Percentiles rank a stretch among this genome's conserved stretches.
Evolutionary conservation across 2,797 vertebrate species (phyloP).

Genomic region (Lagorchestes hirsutus): DNA sequence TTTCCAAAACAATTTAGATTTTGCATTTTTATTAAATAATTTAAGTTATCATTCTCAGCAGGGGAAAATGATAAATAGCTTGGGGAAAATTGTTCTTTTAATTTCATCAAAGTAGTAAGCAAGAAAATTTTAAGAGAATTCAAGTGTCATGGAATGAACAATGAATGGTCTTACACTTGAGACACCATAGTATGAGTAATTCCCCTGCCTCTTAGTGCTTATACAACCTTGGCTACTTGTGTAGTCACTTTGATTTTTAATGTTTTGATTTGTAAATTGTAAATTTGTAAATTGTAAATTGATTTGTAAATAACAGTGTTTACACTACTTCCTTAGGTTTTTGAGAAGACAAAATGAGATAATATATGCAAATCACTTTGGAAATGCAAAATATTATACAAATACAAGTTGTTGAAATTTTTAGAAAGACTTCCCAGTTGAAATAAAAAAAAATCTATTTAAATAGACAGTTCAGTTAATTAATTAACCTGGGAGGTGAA

Average conservation of each 20-base stretch:
- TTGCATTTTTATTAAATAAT: slow-evolving; percentile 53
- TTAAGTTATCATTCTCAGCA: slow-evolving; percentile 42
- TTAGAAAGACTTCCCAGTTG: background rate
- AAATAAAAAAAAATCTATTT: slow-evolving; percentile 6
- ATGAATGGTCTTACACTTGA: background rate
- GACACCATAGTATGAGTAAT: background rate
- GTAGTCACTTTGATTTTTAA: background rate
- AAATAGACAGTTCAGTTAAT: background rate
- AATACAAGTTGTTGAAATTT: background rate
- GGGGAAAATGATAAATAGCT: background rate
- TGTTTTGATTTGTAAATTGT: background rate
- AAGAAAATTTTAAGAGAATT: background rate
- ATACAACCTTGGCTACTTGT: background rate
- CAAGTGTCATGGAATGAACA: background rate
- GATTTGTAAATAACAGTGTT: background rate
- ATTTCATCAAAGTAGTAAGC: background rate
- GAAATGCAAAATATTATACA: background rate
- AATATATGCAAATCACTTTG: background rate
- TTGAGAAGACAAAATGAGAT: background rate
- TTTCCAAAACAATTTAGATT: background rate
- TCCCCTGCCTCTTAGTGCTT: background rate
- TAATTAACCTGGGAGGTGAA: background rate
- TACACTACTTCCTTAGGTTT: background rate
- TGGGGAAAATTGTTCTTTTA: background rate
- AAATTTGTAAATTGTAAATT: too few species aligned